Evolutionary conservation across 2,113 vertebrate genomes (phyloP).

Genomic region (Ceyx cyanopectus): DNA sequence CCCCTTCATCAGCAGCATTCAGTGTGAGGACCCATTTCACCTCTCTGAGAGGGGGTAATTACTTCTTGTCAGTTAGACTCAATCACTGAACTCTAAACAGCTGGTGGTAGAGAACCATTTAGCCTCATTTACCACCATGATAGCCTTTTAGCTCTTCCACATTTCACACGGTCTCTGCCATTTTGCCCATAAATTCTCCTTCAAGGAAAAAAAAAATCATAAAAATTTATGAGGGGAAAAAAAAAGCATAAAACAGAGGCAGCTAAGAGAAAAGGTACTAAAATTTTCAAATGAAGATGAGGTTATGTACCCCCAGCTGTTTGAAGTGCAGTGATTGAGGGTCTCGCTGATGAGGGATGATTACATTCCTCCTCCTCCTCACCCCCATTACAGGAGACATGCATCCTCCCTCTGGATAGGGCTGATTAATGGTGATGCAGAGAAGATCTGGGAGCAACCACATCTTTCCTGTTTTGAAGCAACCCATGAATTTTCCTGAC

Average conservation of each 20-base stretch:
- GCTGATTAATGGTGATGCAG: constrained; percentile 35
- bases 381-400: background rate
- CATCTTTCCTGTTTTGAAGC: background rate
- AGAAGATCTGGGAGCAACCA: background rate
- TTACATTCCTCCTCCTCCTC: constrained; percentile 41
- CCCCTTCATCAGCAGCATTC: constrained; percentile 71
- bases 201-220: constrained; percentile 24
- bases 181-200: constrained; percentile 19
- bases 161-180: constrained; percentile 46
- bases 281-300: constrained; percentile 54
- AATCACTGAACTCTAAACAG: constrained; percentile 68
- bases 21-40: constrained; percentile 48
- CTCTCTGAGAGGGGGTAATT: constrained; percentile 65
- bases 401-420: background rate
- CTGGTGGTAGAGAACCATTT: constrained; percentile 61
- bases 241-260: background rate
- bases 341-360: constrained; percentile 65
- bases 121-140: constrained; percentile 68
- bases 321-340: constrained; percentile 65
- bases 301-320: constrained; percentile 51
- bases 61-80: constrained; percentile 60
- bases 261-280: constrained; percentile 8
- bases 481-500: background rate
- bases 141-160: constrained; percentile 62
- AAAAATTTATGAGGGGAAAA: constrained; percentile 47